Evolutionary conservation across 2,888 invertebrate species (phyloP), one percentile per base, ranked within the genome.

Genomic region (Noctua comes): DNA sequence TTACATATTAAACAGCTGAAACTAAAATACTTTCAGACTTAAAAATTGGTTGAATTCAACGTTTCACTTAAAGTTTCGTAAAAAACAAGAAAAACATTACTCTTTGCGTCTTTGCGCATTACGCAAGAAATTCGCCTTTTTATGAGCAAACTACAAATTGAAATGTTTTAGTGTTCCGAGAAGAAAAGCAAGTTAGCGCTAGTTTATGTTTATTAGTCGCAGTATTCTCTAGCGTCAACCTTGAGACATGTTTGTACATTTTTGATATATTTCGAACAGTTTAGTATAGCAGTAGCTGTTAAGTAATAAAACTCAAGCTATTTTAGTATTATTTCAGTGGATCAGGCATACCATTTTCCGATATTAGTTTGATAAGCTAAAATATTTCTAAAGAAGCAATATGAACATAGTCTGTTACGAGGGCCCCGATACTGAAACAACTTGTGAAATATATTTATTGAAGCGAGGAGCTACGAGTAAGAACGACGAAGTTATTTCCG

Each of bases 131-230:
- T 69, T 73, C 54, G 40, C 27, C 51, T 31, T 51, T 75, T 66
- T 86, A 54, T 73, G 48, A 73, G 36, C 62, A 72, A 76, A 76
- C 57, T 75, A 75, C 86, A 68, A 86, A 86, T 86, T 72, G 57
- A 68, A 86, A 82, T 65, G 40, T 86, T 86, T 51, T 43, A 64
- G 73, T 81, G 54, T 62, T 68, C 48, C 24, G 27, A 74, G 51
- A 82, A 64, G 80, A 85, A 72, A 82, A 81, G 36, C 43, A 59
- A 80, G 48, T 65, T 10, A 54, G 83, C 78, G 48, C 54, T 64
- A 81, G 27, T 73, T 82, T 65, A 80, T 85, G 68, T 57, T 85
- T 74, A 82, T 65, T 73, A 68, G 43, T 27, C 48, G 36, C 36
- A 85, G 43, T 65, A 43, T 73, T 73, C 57, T 62, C n/a, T 31